phyloP scores from a whole-genome alignment of 1,140 invertebrate species.

The Oppia nitens region DNA sequence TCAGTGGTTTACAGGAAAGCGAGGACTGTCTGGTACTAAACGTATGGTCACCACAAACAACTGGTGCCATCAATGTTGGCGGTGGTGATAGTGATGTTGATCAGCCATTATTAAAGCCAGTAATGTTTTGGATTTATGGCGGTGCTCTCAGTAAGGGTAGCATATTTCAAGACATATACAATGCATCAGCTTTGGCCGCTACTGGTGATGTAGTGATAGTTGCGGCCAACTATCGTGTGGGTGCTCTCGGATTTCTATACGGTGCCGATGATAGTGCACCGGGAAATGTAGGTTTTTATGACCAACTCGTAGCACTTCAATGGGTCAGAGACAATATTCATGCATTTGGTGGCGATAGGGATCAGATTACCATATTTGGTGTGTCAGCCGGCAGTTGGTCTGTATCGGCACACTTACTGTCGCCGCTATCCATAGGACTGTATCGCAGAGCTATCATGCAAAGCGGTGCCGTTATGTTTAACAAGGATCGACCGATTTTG shows the following conservation, averaged over 20 bases:
- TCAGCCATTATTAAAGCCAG: not conserved
- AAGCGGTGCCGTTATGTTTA: not conserved
- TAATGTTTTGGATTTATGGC: conserved; percentile 17
- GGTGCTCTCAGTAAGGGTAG: conserved; percentile 10
- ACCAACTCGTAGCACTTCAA: conserved; percentile 1
- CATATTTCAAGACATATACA: conserved; percentile 6
- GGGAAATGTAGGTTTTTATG: too few relatives aligned
- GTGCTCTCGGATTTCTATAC: too few relatives aligned
- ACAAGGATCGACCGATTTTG: too few relatives aligned
- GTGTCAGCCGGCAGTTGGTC: conserved; percentile 27
- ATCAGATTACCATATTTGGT: conserved; percentile 29
- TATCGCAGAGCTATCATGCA: conserved; percentile 3
- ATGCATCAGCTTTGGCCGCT: conserved; percentile 64
- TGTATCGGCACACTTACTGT: conserved; percentile 21
- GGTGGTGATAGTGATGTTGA: too few relatives aligned
- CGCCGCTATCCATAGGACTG: conserved; percentile 3
- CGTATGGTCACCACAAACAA: conserved; percentile 26
- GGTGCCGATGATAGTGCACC: too few relatives aligned
- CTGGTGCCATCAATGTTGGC: too few relatives aligned
- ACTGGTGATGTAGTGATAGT: conserved; percentile 42
- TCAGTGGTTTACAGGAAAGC: too few relatives aligned
- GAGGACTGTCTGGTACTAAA: conserved; percentile 29
- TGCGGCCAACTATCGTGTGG: conserved; percentile 35
- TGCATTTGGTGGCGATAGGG: too few relatives aligned
- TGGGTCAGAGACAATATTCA: conserved; percentile 30